Evolutionary conservation across 2,797 vertebrate species (phyloP), one percentile per base, ranked within the genome.

Genomic region (Characodon lateralis): DNA sequence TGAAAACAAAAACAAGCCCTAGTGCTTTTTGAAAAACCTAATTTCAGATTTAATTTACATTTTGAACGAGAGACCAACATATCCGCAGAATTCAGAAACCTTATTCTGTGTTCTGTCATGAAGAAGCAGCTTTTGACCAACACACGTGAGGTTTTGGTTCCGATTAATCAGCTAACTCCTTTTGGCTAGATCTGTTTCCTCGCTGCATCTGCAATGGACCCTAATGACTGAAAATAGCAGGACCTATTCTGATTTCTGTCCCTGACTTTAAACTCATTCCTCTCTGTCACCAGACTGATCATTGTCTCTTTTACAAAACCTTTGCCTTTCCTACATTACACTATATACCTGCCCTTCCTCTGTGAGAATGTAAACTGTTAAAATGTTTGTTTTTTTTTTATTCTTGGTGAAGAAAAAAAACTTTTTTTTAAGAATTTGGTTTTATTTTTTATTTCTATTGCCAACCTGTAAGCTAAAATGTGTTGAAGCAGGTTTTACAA

Each of bases 401-500:
- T 93, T 89, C 82, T 87, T 91, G 86, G 39, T 43, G 79, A 89
- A 87, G n/a, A 85, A 85, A 76, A 73, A 78, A 82, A 88, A 88
- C 84, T 91, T 81, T 82, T 92, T 89, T 89, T 86, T 89, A 87
- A 77, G 71, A 93, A 88, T 89, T 90, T 91, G 82, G 79, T 91
- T 94, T 89, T 85, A 88, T 93, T 92, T 93, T 93, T 93, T 89
- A 89, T 94, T 95, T 89, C 83, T 91, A 86, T 92, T 80, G 90
- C 89, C 89, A 86, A 94, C 86, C 87, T 93, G 89, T 93, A 93
- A 93, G 87, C 84, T 90, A 92, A 74, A 71, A 71, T 85, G 89
- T 95, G 92, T 95, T 89, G 91, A 73, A 93, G 87, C 88, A 83
- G 85, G 90, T 93, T 95, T 95, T 93, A 92, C 91, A 87, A 81